phyloP scores from a whole-genome alignment of 2,888 invertebrate species.

The Parasteatoda lunata region DNA sequence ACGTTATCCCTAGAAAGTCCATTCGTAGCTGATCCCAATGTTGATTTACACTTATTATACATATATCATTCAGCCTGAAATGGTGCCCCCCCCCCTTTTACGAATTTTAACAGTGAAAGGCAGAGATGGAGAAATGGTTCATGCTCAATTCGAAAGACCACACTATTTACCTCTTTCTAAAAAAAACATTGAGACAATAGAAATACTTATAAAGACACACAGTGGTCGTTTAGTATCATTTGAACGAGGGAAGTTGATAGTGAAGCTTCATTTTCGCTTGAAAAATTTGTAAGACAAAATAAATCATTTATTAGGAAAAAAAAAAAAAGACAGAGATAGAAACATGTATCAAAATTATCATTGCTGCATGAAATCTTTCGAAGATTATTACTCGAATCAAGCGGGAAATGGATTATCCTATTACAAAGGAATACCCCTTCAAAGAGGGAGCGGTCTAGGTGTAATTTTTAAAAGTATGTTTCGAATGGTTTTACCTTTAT shows the following conservation, averaged over 20 bases:
- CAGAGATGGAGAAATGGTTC: not conserved
- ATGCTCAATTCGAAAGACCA: not conserved
- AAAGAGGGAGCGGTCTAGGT: constrained; percentile 19
- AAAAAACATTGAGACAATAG: not conserved
- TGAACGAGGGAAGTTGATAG: too few species aligned
- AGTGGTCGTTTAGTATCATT: not conserved
- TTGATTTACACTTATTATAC: too few species aligned
- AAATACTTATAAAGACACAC: not conserved
- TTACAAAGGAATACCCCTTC: constrained; percentile 3
- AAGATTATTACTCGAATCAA: constrained; percentile 26
- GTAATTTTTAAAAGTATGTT: constrained; percentile 11
- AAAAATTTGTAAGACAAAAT: too few species aligned
- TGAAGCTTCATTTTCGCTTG: too few species aligned
- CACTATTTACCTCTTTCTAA: not conserved
- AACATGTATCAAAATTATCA: too few species aligned
- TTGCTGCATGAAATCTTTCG: too few species aligned
- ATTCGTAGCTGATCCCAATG: too few species aligned
- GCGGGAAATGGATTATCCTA: constrained; percentile 12
- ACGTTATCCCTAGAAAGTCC: too few species aligned
- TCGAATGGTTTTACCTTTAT: constrained; percentile 9
- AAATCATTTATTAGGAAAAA: too few species aligned
- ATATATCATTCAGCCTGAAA: too few species aligned
- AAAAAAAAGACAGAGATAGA: too few species aligned
- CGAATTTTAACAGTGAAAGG: not conserved
- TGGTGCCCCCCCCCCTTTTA: not conserved